Evolutionary conservation across 2,113 vertebrate species (phyloP).

Genomic region (Archocentrus centrarchus): DNA sequence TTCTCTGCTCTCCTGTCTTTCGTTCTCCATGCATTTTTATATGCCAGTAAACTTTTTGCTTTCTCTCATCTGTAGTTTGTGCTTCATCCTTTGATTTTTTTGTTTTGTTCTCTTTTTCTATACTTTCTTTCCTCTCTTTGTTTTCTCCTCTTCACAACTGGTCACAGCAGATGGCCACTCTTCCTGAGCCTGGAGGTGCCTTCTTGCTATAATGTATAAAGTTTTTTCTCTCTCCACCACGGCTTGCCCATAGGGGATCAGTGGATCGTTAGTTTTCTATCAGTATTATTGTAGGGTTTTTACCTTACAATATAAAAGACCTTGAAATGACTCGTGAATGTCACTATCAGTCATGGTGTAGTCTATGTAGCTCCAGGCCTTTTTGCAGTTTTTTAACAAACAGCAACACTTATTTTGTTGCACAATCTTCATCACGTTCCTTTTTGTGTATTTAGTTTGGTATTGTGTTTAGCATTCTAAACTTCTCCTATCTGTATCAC

Average conservation of each 20-base stretch:
- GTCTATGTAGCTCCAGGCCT: conserved; percentile 9
- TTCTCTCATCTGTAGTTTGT: background rate
- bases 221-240: background rate
- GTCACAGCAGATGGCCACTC: background rate
- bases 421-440: conserved; percentile 1
- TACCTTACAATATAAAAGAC: background rate
- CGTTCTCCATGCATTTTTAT: background rate
- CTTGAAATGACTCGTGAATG: background rate
- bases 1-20: background rate
- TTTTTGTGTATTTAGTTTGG: conserved; percentile 22
- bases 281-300: background rate
- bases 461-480: conserved; percentile 18
- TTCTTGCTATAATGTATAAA: background rate
- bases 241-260: background rate
- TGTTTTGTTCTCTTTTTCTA: background rate
- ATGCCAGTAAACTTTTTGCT: background rate
- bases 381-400: background rate
- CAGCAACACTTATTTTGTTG: background rate
- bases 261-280: conserved; percentile 4
- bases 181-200: background rate
- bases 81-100: background rate
- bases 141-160: background rate
- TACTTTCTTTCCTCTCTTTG: background rate
- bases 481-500: conserved; percentile 35
- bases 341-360: background rate